Percentiles rank a stretch among this genome's conserved stretches.
Evolutionary conservation across 2,797 vertebrate species (phyloP).

Genomic region (Phaenicophaeus curvirostris): DNA sequence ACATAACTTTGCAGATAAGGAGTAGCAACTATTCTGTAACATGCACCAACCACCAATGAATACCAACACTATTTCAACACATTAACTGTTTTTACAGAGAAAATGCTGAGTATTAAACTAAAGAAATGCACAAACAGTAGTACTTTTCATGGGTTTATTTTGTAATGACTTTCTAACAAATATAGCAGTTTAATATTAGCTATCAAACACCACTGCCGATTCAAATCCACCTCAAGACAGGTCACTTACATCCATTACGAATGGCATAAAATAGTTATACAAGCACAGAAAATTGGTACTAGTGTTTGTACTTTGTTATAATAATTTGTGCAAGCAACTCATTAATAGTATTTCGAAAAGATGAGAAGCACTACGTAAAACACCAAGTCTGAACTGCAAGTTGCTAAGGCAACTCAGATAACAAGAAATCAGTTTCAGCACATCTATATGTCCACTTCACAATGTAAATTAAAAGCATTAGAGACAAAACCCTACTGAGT

Average conservation of each 20-base stretch:
- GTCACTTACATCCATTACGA: not conserved
- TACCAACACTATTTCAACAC: not conserved
- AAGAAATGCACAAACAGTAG: not conserved
- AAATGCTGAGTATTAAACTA: not conserved
- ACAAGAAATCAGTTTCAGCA: not conserved
- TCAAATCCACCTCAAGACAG: not conserved
- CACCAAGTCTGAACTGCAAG: not conserved
- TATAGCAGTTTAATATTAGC: not conserved
- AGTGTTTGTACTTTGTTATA: not conserved
- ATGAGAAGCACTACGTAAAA: not conserved
- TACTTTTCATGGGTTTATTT: not conserved
- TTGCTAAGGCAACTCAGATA: not conserved
- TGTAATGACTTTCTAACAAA: not conserved
- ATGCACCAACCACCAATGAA: not conserved
- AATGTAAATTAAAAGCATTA: not conserved
- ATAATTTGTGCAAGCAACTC: not conserved
- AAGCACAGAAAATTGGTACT: not conserved
- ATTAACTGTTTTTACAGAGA: not conserved
- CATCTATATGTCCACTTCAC: not conserved
- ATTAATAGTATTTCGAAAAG: not conserved
- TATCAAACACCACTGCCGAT: not conserved
- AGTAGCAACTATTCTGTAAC: not conserved
- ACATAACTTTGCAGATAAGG: not conserved
- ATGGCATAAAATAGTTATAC: not conserved
- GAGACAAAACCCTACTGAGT: not conserved